Base-by-base conservation (phyloP, 2,797 vertebrate species). In the Pyrocephalus nanus region DNA sequence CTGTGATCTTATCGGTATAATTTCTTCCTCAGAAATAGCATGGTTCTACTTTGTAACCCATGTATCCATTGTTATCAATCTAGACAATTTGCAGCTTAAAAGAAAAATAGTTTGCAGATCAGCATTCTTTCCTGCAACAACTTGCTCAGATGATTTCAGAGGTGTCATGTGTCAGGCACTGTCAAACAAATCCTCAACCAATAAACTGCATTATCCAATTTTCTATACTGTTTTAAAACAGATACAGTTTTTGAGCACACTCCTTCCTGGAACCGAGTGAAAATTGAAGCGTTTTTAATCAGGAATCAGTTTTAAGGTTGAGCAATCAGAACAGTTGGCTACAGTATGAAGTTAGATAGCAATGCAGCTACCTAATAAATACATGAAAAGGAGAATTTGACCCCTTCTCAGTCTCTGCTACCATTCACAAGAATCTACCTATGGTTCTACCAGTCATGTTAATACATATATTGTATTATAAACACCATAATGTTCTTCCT, bases 111-210 rank as follows among this genome's bases (percentile, higher is more conserved):
- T 72, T 89, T 64, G 12, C 12, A 55, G 23, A 75, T 50, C 23
- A 42, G 5, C 45, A 60, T 64, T 34, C 7, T 70, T 76, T 76
- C 34, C 32, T 54, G 47, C 14, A 86, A n/a, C 25, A 72, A 8
- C 10, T 70, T 76, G 14, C 26, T 36, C 54, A 30, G 10, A 66
- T 62, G 51, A 38, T 66, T 93, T 76, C 57, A 43, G 26, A 65
- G 53, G 4, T 58, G 23, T 30, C 50, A 36, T 3, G 0, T 26
- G 11, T 57, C 4, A 7, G 23, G 26, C 8, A 42, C 12, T 16
- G 23, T 66, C 23, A 62, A 40, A 69, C 6, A 72, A 66, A 78
- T 65, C 54, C 27, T 75, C 58, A 74, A 22, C 25, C 77, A 58
- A 70, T n/a, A 67, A 64, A 38, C 10, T 21, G 5, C 10, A 21